A percentile compares a stretch with the other conserved stretches of the same genome.
Evolutionary conservation across 2,113 vertebrate species (phyloP).

Genomic region (Scartelaos histophorus): DNA sequence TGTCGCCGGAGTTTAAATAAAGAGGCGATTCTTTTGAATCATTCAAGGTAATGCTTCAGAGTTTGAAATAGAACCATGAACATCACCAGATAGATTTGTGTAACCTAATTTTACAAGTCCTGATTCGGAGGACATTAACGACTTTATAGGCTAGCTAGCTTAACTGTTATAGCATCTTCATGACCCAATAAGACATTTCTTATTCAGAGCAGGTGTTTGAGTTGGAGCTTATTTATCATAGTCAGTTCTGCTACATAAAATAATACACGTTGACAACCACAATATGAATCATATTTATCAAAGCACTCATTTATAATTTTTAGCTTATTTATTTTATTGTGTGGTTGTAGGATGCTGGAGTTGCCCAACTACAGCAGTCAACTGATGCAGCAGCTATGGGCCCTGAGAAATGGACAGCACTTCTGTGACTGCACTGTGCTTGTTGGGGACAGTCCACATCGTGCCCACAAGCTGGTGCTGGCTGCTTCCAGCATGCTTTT

Average conservation of each 20-base stretch:
- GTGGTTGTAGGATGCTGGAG: slow-evolving; percentile 72
- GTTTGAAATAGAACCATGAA: not conserved
- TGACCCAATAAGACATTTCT: not conserved
- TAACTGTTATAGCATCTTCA: not conserved
- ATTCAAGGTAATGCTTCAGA: slow-evolving; percentile 70
- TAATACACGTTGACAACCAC: not conserved
- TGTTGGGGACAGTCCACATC: slow-evolving; percentile 77
- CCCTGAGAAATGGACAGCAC: slow-evolving; percentile 82
- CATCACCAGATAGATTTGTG: not conserved
- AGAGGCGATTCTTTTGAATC: slow-evolving; percentile 78
- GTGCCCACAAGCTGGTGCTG: slow-evolving; percentile 86
- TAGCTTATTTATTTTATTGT: not conserved
- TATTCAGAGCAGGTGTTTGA: not conserved
- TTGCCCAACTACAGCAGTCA: slow-evolving; percentile 85
- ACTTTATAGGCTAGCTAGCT: slow-evolving; percentile 1
- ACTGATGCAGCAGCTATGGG: slow-evolving; percentile 85
- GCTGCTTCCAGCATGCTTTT: slow-evolving; percentile 89
- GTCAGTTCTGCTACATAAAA: not conserved
- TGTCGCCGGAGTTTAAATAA: slow-evolving; percentile 81
- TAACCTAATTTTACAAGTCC: not conserved
- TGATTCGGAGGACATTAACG: not conserved
- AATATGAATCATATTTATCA: not conserved
- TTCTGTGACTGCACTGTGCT: slow-evolving; percentile 88
- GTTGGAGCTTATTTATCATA: no score
- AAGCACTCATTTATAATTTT: not conserved